Evolutionary conservation across 2,888 invertebrate species (phyloP).

Genomic region (Omphaloscelis lunosa): DNA sequence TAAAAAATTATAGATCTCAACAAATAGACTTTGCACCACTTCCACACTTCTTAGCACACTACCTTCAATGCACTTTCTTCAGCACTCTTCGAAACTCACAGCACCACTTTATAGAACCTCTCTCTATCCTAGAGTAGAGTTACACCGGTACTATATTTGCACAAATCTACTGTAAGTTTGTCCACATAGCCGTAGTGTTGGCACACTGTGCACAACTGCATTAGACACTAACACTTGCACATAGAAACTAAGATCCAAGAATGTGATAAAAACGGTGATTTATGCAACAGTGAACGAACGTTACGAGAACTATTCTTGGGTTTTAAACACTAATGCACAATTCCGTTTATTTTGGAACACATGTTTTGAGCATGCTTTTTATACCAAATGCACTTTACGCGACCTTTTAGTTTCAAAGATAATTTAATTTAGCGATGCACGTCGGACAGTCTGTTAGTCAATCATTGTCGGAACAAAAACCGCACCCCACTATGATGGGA

Average conservation of each 20-base stretch:
- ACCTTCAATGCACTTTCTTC: conserved; percentile 86
- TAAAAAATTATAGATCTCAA: conserved; percentile 85
- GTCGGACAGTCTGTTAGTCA: conserved; percentile 70
- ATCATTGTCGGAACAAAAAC: conserved; percentile 74
- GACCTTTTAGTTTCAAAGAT: conserved; percentile 57
- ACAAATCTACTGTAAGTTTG: conserved; percentile 84
- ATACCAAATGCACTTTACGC: conserved; percentile 67
- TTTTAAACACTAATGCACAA: conserved; percentile 70
- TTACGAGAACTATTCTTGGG: conserved; percentile 71
- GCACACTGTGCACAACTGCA: conserved; percentile 83
- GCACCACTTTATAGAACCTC: conserved; percentile 81
- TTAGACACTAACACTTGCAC: conserved; percentile 85
- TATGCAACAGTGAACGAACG: conserved; percentile 58
- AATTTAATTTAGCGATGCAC: conserved; percentile 63
- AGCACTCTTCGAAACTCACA: conserved; percentile 82
- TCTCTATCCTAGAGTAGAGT: conserved; percentile 88
- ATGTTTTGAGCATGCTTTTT: conserved; percentile 71
- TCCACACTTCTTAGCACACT: conserved; percentile 88
- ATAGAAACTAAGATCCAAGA: conserved; percentile 82
- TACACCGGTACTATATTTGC: conserved; percentile 82
- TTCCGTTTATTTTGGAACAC: conserved; percentile 58
- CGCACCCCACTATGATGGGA: conserved; percentile 75
- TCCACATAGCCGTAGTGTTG: conserved; percentile 86
- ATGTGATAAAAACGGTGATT: conserved; percentile 71
- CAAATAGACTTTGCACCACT: conserved; percentile 87